Evolutionary conservation across 2,888 invertebrate species (phyloP).

Genomic region (Falcaria lacertinaria): DNA sequence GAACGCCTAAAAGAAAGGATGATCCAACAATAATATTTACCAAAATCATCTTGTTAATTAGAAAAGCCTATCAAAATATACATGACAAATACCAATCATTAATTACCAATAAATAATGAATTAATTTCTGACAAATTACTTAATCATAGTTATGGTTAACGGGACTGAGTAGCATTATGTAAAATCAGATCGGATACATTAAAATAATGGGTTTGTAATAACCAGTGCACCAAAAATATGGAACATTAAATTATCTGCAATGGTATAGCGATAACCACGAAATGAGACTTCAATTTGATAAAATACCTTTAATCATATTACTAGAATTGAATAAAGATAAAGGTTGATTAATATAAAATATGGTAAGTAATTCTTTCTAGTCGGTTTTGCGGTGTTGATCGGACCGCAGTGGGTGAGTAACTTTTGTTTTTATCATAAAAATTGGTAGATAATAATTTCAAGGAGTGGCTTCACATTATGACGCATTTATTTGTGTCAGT

Average conservation of each 20-base stretch:
- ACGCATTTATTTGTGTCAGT: not conserved
- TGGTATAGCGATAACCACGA: constrained; percentile 11
- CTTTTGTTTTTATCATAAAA: constrained; percentile 1
- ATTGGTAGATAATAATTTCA: constrained; percentile 1
- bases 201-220: not conserved
- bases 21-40: no score
- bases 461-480: not conserved
- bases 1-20: no score
- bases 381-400: constrained; percentile 38
- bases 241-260: not conserved
- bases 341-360: constrained; percentile 49
- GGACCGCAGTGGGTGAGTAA: constrained; percentile 56
- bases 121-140: no score
- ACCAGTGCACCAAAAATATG: not conserved
- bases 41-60: no score
- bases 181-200: no score
- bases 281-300: constrained; percentile 27
- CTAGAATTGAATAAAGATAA: constrained; percentile 33
- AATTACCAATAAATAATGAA: no score
- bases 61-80: no score
- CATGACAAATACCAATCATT: no score
- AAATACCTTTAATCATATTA: constrained; percentile 27
- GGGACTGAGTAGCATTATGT: no score
- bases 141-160: no score
- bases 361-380: constrained; percentile 35